Evolutionary conservation across 2,113 vertebrate species (phyloP).

Genomic region (Anhinga rufa): DNA sequence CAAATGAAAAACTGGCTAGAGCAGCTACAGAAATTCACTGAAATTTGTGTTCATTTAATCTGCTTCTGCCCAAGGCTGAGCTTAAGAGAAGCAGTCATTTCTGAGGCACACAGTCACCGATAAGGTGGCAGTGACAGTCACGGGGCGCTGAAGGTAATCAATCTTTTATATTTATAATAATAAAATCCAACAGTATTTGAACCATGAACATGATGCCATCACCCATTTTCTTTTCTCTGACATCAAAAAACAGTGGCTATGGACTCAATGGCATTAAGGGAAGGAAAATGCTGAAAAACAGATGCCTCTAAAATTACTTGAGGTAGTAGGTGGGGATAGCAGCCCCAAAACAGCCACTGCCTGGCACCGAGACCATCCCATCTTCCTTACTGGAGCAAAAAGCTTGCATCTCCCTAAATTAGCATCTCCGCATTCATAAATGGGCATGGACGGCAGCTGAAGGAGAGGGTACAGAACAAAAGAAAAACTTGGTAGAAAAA

Average conservation of each 20-base stretch:
- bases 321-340: not conserved
- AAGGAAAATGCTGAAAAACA: not conserved
- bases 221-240: not conserved
- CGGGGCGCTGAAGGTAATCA: not conserved
- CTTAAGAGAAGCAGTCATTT: not conserved
- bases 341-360: not conserved
- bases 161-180: not conserved
- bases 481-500: not conserved
- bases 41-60: not conserved
- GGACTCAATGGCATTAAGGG: not conserved
- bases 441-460: not conserved
- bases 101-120: not conserved
- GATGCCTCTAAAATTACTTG: not conserved
- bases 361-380: not conserved
- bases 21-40: not conserved
- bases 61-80: not conserved
- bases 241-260: not conserved
- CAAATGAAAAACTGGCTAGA: not conserved
- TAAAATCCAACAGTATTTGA: not conserved
- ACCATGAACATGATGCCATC: not conserved
- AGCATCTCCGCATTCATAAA: not conserved
- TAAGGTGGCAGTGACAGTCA: not conserved
- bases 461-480: not conserved
- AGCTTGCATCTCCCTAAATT: not conserved
- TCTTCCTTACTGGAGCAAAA: not conserved